Evolutionary conservation across 2,113 vertebrate genomes (phyloP), one percentile per base, ranked within the genome.

Genomic region (Pollimyrus isidori): DNA sequence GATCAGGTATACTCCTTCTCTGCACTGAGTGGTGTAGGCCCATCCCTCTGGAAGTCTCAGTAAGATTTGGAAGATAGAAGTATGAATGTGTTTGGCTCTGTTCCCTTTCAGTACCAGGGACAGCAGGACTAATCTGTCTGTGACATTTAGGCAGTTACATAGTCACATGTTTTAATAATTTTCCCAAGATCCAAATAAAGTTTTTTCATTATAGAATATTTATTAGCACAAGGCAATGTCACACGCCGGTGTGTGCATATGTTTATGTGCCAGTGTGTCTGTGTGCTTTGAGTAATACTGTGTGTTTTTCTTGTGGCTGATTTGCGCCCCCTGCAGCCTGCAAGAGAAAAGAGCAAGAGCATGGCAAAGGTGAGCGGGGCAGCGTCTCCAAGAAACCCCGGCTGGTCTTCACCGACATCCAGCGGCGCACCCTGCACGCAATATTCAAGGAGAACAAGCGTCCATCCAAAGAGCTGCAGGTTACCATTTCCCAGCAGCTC

Each of bases 391-490:
- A 99, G 93, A 99, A 99, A 93, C 98, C 98, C 90, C 96, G 98
- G 92, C 91, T 99, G 94, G 98, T 99, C 94, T 99, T 99, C 96
- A 99, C 98, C 0, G 98, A 99, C 69, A 98, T 99, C 92, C 98
- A 99, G 95, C 97, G 98, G 91, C 96, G 98, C 95, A 99, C 98
- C 94, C 98, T 99, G 90, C 98, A 99, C 88, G 98, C 98, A 95
- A 99, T 99, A 97, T 99, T 99, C 96, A 99, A 99, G 94, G 98
- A 99, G 95, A 99, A 99, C 93, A 99, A 99, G 96, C 98, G 98
- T 93, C 98, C 98, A 0, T 99, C 98, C 96, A 99, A 99, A 96
- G 98, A 99, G 94, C 95, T 99, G 93, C 98, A 99, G 95, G 95
- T 99, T 94, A 99, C 98, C 95, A 99, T 99, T 92, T 98, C 98